phyloP scores from a whole-genome alignment of 2,113 vertebrate species.

The Scortum barcoo region DNA sequence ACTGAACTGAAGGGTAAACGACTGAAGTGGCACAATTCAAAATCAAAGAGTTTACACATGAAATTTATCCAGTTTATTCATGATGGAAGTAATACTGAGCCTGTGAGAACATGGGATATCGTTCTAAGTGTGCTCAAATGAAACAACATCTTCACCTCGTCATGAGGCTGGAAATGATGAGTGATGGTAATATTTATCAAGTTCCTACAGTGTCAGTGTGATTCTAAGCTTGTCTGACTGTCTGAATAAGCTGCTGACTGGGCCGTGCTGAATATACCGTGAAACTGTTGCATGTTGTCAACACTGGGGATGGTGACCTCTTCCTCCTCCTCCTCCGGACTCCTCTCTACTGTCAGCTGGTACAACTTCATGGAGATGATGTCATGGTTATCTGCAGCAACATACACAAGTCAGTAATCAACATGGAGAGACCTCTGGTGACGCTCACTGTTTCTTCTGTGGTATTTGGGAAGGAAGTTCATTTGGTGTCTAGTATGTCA shows the following conservation, averaged over 20 bases:
- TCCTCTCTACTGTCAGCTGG: conserved; percentile 89
- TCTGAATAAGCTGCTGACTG: neutral
- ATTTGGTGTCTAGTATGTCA: neutral
- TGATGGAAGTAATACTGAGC: neutral
- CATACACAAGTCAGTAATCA: neutral
- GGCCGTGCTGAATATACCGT: conserved; percentile 67
- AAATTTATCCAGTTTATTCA: neutral
- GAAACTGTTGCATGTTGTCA: conserved; percentile 89
- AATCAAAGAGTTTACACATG: neutral
- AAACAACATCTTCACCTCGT: neutral
- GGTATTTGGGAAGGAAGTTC: neutral
- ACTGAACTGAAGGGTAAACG: neutral
- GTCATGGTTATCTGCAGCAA: conserved; percentile 92
- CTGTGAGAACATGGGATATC: too few relatives aligned
- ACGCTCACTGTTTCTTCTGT: neutral
- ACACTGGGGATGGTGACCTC: conserved; percentile 89
- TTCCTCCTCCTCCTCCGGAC: conserved; percentile 82
- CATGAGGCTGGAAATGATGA: neutral
- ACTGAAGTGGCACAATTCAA: too few relatives aligned
- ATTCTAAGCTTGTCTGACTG: too few relatives aligned
- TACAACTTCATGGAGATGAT: conserved; percentile 94
- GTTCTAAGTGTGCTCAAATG: neutral
- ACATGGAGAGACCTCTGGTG: neutral
- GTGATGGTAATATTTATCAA: neutral
- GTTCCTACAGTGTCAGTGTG: neutral